Evolutionary conservation across 2,888 invertebrate genomes (phyloP).

Genomic region (Agrypnus murinus): DNA sequence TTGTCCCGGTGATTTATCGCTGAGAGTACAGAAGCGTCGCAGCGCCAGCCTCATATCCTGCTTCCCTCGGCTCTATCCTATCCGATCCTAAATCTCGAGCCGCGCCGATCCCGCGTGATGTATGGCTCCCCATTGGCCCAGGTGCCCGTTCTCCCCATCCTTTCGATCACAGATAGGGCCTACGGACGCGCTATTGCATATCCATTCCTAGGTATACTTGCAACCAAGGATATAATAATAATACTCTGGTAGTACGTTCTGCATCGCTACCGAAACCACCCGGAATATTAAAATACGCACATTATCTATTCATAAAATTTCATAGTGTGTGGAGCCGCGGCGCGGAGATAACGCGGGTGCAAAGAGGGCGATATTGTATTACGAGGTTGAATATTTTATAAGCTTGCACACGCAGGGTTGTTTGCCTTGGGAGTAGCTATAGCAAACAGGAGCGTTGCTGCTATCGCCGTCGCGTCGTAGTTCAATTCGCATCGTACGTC

Average conservation of each 20-base stretch:
- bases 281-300: conserved; percentile 62
- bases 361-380: conserved; percentile 71
- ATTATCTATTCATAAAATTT: conserved; percentile 68
- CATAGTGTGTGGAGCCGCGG: conserved; percentile 57
- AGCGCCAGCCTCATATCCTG: conserved; percentile 67
- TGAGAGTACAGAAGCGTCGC: conserved; percentile 61
- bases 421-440: conserved; percentile 44
- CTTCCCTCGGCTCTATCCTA: conserved; percentile 66
- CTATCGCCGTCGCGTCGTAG: conserved; percentile 45
- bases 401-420: conserved; percentile 56
- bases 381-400: conserved; percentile 73
- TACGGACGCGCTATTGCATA: conserved; percentile 43
- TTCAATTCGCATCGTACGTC: conserved; percentile 56
- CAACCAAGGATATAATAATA: conserved; percentile 26
- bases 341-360: conserved; percentile 59
- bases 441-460: conserved; percentile 17
- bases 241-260: conserved; percentile 7
- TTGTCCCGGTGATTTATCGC: conserved; percentile 75
- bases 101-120: conserved; percentile 64
- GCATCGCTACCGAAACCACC: conserved; percentile 31
- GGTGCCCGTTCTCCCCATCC: conserved; percentile 61
- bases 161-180: conserved; percentile 55
- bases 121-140: conserved; percentile 68
- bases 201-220: conserved; percentile 52
- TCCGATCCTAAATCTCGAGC: conserved; percentile 66